Percentiles rank a stretch among this genome's conserved stretches.
Evolutionary conservation across 2,113 vertebrate genomes (phyloP).

Genomic region (Cervus canadensis): DNA sequence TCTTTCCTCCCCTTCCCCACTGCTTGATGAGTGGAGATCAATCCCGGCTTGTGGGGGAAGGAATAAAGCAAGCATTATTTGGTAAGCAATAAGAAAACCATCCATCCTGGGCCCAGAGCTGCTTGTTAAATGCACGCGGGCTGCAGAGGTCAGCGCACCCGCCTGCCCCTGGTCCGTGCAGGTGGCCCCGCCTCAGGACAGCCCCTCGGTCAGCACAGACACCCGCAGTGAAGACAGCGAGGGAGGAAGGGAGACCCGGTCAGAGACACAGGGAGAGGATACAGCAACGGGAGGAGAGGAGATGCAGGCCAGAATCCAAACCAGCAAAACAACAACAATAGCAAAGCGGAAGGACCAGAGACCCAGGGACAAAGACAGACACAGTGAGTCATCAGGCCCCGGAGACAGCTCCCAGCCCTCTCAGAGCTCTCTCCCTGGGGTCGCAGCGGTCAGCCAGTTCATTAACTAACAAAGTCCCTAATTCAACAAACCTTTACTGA

Average conservation of each 20-base stretch:
- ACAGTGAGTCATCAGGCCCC: not conserved
- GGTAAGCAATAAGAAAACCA: conserved; percentile 2
- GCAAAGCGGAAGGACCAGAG: not conserved
- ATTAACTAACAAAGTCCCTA: not conserved
- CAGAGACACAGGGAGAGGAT: not conserved
- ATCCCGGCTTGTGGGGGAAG: not conserved
- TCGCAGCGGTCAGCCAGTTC: not conserved
- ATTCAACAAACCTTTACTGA: not conserved
- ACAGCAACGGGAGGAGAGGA: not conserved
- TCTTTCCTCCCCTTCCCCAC: not conserved
- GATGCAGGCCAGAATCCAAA: not conserved
- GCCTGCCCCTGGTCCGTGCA: not conserved
- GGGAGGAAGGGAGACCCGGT: not conserved
- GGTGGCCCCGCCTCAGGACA: not conserved
- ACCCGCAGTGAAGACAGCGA: not conserved
- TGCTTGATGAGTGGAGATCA: not conserved
- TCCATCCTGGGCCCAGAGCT: not conserved
- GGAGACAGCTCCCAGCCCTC: not conserved
- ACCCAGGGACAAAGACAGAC: not conserved
- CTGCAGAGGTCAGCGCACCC: not conserved
- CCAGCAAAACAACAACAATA: not conserved
- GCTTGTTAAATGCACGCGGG: not conserved
- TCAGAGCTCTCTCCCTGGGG: not conserved
- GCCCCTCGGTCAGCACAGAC: not conserved
- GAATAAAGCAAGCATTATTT: not conserved